phyloP scores from a whole-genome alignment of 1,140 invertebrate genomes.

The Parasteatoda tepidariorum region DNA sequence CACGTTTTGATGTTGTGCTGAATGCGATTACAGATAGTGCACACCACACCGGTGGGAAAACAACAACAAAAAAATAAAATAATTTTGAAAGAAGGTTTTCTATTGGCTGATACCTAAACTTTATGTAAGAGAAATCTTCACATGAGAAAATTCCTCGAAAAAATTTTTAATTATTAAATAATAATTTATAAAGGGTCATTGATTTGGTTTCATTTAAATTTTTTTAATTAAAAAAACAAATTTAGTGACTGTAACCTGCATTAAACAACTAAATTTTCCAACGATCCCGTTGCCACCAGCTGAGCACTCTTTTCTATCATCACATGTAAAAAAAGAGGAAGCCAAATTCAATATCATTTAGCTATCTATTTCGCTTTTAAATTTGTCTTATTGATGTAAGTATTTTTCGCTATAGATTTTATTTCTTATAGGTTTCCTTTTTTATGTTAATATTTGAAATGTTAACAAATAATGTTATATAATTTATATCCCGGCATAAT shows the following conservation, averaged over 20 bases:
- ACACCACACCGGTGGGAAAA: constrained; percentile 40
- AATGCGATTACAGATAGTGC: neutral
- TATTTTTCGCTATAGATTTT: neutral
- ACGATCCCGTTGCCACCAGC: neutral
- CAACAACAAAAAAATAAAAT: constrained; percentile 2
- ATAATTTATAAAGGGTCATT: too few species aligned
- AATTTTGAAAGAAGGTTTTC: constrained; percentile 22
- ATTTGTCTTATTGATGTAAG: constrained; percentile 33
- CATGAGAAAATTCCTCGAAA: too few species aligned
- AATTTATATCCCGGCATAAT: constrained; percentile 17
- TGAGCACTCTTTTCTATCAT: neutral
- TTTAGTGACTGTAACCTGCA: neutral
- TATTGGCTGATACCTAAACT: constrained; percentile 39
- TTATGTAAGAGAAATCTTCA: too few species aligned
- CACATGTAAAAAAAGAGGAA: neutral
- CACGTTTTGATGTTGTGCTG: constrained; percentile 29
- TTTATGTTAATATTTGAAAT: neutral
- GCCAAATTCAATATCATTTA: neutral
- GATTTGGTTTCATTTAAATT: too few species aligned
- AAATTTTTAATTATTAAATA: too few species aligned
- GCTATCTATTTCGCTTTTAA: neutral
- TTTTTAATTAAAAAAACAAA: too few species aligned
- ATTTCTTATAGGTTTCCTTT: neutral
- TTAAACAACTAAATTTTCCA: neutral
- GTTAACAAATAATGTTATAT: neutral